Base-by-base conservation (phyloP, 2,888 invertebrate species). In the Diaphora mendica region DNA sequence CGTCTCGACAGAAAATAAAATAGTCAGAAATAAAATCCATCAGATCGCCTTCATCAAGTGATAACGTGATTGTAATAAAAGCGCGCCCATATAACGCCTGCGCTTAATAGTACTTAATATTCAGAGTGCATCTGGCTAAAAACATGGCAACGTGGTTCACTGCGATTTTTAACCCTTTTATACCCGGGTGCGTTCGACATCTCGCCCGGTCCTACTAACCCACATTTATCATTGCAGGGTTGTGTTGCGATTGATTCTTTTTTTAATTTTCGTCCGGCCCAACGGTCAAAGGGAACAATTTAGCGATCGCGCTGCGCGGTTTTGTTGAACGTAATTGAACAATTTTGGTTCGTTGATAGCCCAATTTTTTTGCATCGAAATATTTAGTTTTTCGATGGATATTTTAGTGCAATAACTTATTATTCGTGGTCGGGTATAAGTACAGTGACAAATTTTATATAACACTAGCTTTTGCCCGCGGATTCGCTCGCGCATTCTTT, bases 161-260 rank as follows among this genome's bases (percentile, higher is more conserved):
- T 80, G 82, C 35, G 23, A 39, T 85, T 86, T 88, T 87, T 87
- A 81, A 80, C 79, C 78, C 77, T 84, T 79, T 77, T 72, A 44
- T 20, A 67, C 74, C 85, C 78, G 82, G 82, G 77, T 88, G 90
- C 84, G 83, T 88, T 85, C 90, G 91, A 91, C 90, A 79, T 85
- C 74, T 82, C 75, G 73, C 70, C 78, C 79, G 74, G 75, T 82
- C 83, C 75, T 77, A 75, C 77, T 89, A 90, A 88, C 90, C 91
- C 86, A 90, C 82, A 91, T 90, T 87, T 86, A 88, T 89, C 87
- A 86, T 81, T 77, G 79, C 68, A 79, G 82, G 79, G 77, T 78
- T 82, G 72, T 77, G 82, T 78, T 44, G 77, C 75, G 78, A 82
- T 80, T 72, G 79, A 39, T 70, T 77, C 68, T 76, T 79, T 85